Evolutionary conservation across 2,888 invertebrate species (phyloP), one percentile per base, ranked within the genome.

Genomic region (Pherbina coryleti): DNA sequence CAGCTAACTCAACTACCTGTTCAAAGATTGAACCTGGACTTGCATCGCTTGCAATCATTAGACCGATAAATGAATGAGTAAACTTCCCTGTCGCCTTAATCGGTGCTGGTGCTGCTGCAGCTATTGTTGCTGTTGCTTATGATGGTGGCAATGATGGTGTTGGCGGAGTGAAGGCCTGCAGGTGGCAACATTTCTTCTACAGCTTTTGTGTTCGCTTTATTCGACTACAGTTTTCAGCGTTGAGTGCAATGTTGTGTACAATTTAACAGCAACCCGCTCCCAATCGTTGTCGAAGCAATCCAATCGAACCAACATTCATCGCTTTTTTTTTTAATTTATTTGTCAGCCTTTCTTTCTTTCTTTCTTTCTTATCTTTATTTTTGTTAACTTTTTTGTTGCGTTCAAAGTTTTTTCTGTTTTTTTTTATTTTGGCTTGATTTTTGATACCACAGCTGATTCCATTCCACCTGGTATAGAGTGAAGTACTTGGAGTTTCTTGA

Each of bases 61-160:
- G 84, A 83, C 84, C 84, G 82, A 82, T 84, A 84, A 84, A 84
- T 82, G 83, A 83, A 84, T 83, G 83, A 79, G 84, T 82, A 83
- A 83, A 83, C 82, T 83, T 84, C 80, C 69, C 77, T 81, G 81
- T 82, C 80, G 76, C 67, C 73, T 62, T 37, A 14, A 55, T 31
- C 64, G 44, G 3, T 17, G 31, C 14, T 31, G 28, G 14, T 11
- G 28, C 28, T 14, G 28, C 11, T n/a, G 28, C 14, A 17, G 64
- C 22, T 28, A 22, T 4, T 14, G 14, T 9, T 28, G 62, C 5
- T 28, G 34, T 34, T 22, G 64, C 0, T 64, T n/a, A 0, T 25
- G 4, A 7, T 28, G 31, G 31, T 22, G 57, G 19, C 22, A 28
- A 60, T 22, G 55, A 22, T 22, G 55, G 55, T 9, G n/a, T 7